phyloP scores from a whole-genome alignment of 2,888 invertebrate species.

The Morpho deidamia region DNA sequence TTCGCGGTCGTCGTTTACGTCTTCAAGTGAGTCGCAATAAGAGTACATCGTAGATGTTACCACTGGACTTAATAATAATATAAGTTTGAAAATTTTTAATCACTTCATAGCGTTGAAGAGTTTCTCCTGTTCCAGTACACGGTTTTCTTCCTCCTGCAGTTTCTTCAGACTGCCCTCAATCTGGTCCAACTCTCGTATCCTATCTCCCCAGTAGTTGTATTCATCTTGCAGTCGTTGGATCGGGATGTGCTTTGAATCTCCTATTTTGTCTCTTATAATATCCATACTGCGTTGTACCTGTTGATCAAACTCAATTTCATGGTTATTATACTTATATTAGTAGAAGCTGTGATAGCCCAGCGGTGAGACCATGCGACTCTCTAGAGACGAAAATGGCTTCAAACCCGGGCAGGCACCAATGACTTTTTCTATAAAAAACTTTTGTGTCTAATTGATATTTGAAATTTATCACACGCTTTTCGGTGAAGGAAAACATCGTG shows the following conservation, averaged over 20 bases:
- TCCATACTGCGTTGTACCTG: conserved; percentile 38
- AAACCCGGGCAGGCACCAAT: too few species aligned
- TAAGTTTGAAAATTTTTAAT: neutral
- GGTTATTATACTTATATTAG: too few species aligned
- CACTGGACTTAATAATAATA: neutral
- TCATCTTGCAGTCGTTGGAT: conserved; percentile 39
- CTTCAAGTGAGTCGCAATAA: too few species aligned
- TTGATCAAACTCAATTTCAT: neutral
- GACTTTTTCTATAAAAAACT: too few species aligned
- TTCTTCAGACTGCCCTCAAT: conserved; percentile 36
- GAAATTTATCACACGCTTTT: too few species aligned
- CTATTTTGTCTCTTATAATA: conserved; percentile 39
- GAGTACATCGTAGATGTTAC: too few species aligned
- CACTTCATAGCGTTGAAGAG: conserved; percentile 34
- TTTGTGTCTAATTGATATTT: too few species aligned
- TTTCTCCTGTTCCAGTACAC: conserved; percentile 31
- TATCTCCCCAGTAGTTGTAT: conserved; percentile 38
- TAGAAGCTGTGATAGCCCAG: too few species aligned
- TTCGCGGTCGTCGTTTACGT: too few species aligned
- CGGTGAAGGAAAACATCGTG: too few species aligned
- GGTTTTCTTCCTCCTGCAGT: conserved; percentile 34
- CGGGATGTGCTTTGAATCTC: conserved; percentile 30
- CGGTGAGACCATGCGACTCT: too few species aligned
- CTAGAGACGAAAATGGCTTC: too few species aligned
- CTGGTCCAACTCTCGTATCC: conserved; percentile 36